Conservation (phyloP, 2,113 vertebrate genomes). For the Cyanistes caeruleus region DNA sequence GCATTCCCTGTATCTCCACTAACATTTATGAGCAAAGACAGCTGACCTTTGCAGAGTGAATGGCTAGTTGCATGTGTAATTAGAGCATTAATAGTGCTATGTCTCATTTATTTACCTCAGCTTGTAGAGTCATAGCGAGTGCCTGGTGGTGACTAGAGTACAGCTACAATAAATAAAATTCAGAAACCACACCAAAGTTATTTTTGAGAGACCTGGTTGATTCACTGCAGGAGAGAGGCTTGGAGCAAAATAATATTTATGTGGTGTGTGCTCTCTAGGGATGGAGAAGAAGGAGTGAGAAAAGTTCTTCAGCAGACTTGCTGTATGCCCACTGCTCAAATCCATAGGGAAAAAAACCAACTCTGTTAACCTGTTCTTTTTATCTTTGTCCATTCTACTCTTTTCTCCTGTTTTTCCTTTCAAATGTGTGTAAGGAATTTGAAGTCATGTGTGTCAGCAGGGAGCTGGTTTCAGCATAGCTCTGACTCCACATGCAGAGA, state of each 20-base stretch:
- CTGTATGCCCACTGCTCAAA: not conserved
- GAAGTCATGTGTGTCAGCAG: not conserved
- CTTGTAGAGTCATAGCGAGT: not conserved
- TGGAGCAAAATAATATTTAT: not conserved
- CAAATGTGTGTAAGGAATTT: not conserved
- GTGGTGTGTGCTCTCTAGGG: not conserved
- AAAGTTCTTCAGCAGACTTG: not conserved
- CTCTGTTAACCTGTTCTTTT: not conserved
- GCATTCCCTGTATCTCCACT: not conserved
- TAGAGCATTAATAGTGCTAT: conserved; percentile 22
- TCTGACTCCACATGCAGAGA: not conserved
- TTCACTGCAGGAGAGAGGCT: not conserved
- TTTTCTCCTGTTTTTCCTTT: not conserved
- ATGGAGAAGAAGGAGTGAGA: not conserved
- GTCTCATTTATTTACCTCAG: conserved; percentile 35
- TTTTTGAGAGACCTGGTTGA: not conserved
- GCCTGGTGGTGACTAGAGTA: not conserved
- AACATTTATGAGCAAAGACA: conserved; percentile 37
- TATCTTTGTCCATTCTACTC: not conserved
- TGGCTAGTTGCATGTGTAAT: conserved; percentile 37
- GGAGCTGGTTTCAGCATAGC: not conserved
- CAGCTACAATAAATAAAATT: not conserved
- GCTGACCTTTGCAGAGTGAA: conserved; percentile 50
- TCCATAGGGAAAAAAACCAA: not conserved
- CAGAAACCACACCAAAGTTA: not conserved